Base-by-base conservation (phyloP, 2,113 vertebrate genomes). In the Corythaeola cristata region DNA sequence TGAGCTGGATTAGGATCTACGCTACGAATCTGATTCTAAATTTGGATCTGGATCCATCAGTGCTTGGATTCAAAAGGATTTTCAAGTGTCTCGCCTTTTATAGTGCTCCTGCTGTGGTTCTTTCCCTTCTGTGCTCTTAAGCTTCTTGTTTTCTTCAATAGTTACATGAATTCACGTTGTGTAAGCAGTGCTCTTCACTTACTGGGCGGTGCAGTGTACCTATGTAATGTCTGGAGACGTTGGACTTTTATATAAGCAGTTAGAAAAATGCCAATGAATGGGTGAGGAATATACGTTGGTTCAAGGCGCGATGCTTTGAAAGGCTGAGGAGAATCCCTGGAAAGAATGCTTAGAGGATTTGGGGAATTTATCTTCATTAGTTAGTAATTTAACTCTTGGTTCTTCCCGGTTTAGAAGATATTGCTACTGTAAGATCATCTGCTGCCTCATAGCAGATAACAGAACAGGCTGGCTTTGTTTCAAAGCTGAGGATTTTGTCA, bases 401-500 rank as follows among this genome's bases (percentile, higher is more conserved):
- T 93, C 59, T 86, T 90, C 92, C 75, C 80, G 62, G 33, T 76
- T 26, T 24, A 47, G 80, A 52, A 49, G 45, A 18, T 15, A 3
- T 6, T 50, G 74, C 78, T 86, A 15, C 3, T 1, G 1, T 37
- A 66, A 35, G 87, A 49, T 75, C n/a, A 12, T 83, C 73, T 15
- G 52, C 83, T 41, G 64, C 71, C 60, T n/a, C 3, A 3, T 3
- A 15, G 58, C 39, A 2, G 80, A 6, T 5, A 8, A 2, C 7
- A 24, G 50, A 91, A 95, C 93, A 94, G 76, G 39, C 63, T 58
- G 5, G 45, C 75, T 93, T 94, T 97, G 89, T 96, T 52, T 53
- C n/a, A 66, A 85, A 96, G 79, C 92, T 90, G 95, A 73, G 72
- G 80, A 77, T 67, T 96, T 64, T 94, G 92, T 91, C 96, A 91